Evolutionary conservation across 2,797 vertebrate genomes (phyloP), one percentile per base, ranked within the genome.

Genomic region (Pantherophis alleghaniensis): DNA sequence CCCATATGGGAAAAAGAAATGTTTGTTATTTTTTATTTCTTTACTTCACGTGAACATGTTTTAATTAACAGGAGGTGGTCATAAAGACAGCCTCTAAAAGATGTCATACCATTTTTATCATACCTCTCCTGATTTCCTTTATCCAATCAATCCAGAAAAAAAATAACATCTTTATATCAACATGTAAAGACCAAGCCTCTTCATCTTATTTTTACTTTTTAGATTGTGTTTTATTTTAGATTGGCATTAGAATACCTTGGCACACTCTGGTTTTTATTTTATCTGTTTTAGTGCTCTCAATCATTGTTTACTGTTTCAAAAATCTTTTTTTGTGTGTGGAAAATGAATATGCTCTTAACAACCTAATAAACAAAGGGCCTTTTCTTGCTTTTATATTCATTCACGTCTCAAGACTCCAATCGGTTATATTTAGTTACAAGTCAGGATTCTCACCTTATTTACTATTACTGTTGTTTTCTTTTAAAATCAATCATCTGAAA

Each of bases 391-490:
- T 60, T 56, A 12, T 90, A 90, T 3, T 91, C 57, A 0, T 0
- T 92, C 87, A 91, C 90, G 7, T 13, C n/a, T 88, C 14, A 32
- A 32, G 0, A 88, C 47, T 88, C 28, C 89, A 13, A 93, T 90
- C 0, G 61, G 91, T 32, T 94, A 61, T 60, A 86, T 88, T 93
- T 92, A 95, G 91, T 20, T 56, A 90, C 9, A 51, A 59, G 18
- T 2, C 92, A 86, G 20, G 42, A 59, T 92, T 95, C 94, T 11
- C 22, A 88, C 95, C 79, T 0, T 0, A 0, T 5, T 1, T 5
- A 32, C 61, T 18, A 16, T 18, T 90, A 93, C 87, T 93, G 61
- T 92, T 37, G 14, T 20, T 96, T 95, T 24, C 63, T 37, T 22
- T 90, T 69, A 53, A 66, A 91, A 74, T 59, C 66, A 2, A 93